phyloP scores from a whole-genome alignment of 2,888 invertebrate species.

The Stenichneumon culpator region DNA sequence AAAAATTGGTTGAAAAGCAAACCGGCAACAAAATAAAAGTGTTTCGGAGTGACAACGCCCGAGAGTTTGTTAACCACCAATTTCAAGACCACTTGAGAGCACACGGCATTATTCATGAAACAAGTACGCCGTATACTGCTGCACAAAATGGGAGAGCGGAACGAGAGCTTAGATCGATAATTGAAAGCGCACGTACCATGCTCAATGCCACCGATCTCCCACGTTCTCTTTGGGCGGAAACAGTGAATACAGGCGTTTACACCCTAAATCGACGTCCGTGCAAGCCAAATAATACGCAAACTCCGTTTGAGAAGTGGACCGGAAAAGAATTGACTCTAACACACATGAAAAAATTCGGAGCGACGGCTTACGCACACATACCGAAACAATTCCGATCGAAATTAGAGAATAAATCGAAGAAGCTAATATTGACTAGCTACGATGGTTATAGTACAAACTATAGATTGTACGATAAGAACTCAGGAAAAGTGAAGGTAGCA shows the following conservation, averaged over 20 bases:
- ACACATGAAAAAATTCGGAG: slow-evolving; percentile 32
- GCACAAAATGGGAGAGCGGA: slow-evolving; percentile 70
- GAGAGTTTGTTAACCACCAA: slow-evolving; percentile 31
- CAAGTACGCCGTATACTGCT: slow-evolving; percentile 66
- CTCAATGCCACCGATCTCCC: slow-evolving; percentile 54
- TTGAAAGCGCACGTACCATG: slow-evolving; percentile 68
- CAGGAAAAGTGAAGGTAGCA: slow-evolving; percentile 17
- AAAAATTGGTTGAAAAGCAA: slow-evolving; percentile 3
- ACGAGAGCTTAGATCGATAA: slow-evolving; percentile 68
- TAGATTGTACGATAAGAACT: slow-evolving; percentile 20
- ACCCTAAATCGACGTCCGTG: slow-evolving; percentile 36
- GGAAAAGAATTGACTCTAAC: slow-evolving; percentile 1
- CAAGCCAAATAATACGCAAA: slow-evolving; percentile 27
- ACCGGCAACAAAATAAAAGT: slow-evolving; percentile 5
- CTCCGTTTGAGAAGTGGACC: slow-evolving; percentile 36
- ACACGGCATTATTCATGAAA: slow-evolving; percentile 63
- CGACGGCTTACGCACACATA: slow-evolving; percentile 11
- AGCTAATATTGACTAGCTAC: neutral
- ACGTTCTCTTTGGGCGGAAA: slow-evolving; percentile 39
- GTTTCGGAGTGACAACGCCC: slow-evolving; percentile 41
- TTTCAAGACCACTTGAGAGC: slow-evolving; percentile 18
- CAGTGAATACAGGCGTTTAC: slow-evolving; percentile 51
- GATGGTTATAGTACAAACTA: slow-evolving; percentile 10
- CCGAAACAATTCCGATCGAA: slow-evolving; percentile 43
- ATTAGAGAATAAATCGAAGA: neutral